phyloP scores from a whole-genome alignment of 1,140 invertebrate species.

The Zaprionus taronus region DNA sequence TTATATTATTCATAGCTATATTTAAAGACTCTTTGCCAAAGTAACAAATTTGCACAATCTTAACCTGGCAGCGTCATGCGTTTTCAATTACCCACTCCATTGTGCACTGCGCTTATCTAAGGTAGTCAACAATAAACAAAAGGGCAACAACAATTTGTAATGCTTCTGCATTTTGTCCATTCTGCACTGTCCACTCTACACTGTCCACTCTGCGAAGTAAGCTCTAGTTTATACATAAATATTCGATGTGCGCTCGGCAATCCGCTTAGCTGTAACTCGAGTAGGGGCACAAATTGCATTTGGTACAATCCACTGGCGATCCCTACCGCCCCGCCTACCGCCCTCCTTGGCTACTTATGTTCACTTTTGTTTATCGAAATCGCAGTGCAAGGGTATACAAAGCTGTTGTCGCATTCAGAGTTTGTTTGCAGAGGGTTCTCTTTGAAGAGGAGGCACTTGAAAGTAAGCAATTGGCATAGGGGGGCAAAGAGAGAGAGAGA shows the following conservation, averaged over 20 bases:
- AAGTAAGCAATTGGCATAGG: background rate
- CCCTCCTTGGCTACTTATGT: constrained; percentile 50
- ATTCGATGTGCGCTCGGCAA: constrained; percentile 70
- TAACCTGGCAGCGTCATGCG: background rate
- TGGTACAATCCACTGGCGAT: constrained; percentile 36
- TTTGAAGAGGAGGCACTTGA: background rate
- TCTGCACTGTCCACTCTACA: background rate
- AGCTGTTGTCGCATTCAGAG: background rate
- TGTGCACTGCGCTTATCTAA: constrained; percentile 4
- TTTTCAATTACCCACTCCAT: constrained; percentile 24
- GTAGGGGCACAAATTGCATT: constrained; percentile 76
- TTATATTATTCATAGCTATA: background rate
- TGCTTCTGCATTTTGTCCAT: background rate
- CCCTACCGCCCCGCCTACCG: constrained; percentile 11
- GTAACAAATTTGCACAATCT: background rate
- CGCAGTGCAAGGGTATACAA: constrained; percentile 11
- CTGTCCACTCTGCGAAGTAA: constrained; percentile 24
- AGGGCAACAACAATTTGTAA: constrained; percentile 3
- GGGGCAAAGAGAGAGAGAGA: background rate
- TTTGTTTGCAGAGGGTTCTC: background rate
- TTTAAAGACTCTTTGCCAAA: background rate
- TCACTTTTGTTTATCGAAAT: constrained; percentile 20
- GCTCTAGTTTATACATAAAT: constrained; percentile 63
- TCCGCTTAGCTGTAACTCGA: constrained; percentile 75
- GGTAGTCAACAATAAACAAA: constrained; percentile 4